Evolutionary conservation across 2,888 invertebrate species (phyloP).

Genomic region (Anarsia innoxiella): DNA sequence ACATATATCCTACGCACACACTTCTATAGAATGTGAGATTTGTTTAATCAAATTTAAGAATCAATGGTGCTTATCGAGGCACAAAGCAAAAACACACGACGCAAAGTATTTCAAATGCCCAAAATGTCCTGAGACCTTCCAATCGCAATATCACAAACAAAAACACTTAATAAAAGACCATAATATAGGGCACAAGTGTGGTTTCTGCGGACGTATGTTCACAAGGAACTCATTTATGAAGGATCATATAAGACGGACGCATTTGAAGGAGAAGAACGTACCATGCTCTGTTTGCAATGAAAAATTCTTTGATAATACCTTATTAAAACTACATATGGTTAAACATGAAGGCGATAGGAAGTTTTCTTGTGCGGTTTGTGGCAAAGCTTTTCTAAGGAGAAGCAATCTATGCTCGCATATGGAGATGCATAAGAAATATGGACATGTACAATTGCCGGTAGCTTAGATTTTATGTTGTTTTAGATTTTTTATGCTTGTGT

Average conservation of each 20-base stretch:
- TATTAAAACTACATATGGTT: constrained; percentile 63
- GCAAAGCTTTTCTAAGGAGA: constrained; percentile 72
- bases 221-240: constrained; percentile 65
- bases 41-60: constrained; percentile 56
- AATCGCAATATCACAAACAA: constrained; percentile 67
- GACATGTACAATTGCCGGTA: constrained; percentile 31
- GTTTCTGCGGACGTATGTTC: constrained; percentile 56
- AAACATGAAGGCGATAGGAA: constrained; percentile 71
- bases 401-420: constrained; percentile 77
- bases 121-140: constrained; percentile 60
- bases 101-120: constrained; percentile 58
- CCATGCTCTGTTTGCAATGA: constrained; percentile 56
- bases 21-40: constrained; percentile 44
- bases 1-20: constrained; percentile 53
- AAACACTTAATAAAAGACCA: constrained; percentile 70
- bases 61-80: constrained; percentile 50
- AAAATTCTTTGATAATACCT: constrained; percentile 58
- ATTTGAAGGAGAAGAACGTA: constrained; percentile 62
- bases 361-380: constrained; percentile 74
- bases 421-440: constrained; percentile 64
- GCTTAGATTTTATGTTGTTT: too few relatives aligned
- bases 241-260: constrained; percentile 56
- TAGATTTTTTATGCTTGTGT: too few relatives aligned
- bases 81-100: constrained; percentile 54
- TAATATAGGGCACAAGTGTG: constrained; percentile 57